Conservation (phyloP, 2,797 vertebrate species). For the Chrosomus eos region DNA sequence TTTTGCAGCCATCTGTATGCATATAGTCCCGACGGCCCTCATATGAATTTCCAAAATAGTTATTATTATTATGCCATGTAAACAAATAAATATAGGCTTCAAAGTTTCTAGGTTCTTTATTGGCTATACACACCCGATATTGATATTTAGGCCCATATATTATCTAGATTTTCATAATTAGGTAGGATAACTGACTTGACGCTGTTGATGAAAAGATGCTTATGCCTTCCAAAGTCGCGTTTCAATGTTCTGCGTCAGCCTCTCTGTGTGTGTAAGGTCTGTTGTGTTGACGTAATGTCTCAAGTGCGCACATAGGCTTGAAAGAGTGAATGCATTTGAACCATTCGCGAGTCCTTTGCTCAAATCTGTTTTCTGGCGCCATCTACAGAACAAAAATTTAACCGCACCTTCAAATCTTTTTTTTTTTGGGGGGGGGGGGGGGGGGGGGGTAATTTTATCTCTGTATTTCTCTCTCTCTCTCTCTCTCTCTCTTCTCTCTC, state of each 20-base stretch:
- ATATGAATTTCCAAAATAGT: not conserved
- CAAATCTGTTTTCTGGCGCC: slow-evolving; percentile 37
- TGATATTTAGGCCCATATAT: not conserved
- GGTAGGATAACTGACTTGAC: not conserved
- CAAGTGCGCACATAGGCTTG: not conserved
- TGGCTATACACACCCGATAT: not conserved
- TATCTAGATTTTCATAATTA: not conserved
- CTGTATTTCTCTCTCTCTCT: not conserved
- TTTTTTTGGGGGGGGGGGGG: no score
- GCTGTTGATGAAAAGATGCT: not conserved
- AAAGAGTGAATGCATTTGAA: not conserved
- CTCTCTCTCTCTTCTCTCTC: no score
- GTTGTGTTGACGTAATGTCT: slow-evolving; percentile 1
- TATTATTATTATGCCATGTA: not conserved
- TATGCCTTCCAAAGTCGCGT: not conserved
- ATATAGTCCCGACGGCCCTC: no score
- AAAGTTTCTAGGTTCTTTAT: not conserved
- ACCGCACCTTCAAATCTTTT: not conserved
- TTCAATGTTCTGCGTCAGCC: not conserved
- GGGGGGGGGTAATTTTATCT: not conserved
- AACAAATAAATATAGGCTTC: not conserved
- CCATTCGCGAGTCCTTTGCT: not conserved
- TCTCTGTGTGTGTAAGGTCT: not conserved
- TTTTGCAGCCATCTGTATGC: not conserved
- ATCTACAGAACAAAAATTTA: slow-evolving; percentile 23